Evolutionary conservation across 1,140 invertebrate species (phyloP).

Genomic region (Stegodyphus dumicola): DNA sequence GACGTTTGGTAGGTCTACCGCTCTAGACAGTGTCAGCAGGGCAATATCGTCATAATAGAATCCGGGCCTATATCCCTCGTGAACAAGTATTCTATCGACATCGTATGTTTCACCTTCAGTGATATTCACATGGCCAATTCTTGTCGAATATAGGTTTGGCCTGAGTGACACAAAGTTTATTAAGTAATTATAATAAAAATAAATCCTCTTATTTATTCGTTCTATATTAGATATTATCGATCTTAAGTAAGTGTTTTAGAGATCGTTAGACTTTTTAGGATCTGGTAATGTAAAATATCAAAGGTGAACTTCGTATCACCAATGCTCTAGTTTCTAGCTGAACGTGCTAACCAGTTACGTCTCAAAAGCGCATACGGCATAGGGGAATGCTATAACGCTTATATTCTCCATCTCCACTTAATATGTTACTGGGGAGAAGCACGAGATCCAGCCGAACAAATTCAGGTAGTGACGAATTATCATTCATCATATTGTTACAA

Average conservation of each 20-base stretch:
- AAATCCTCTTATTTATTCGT: neutral
- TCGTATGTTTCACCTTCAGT: neutral
- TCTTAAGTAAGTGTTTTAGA: neutral
- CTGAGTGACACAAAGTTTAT: neutral
- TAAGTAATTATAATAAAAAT: neutral
- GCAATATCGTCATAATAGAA: slow-evolving; percentile 43
- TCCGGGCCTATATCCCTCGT: neutral
- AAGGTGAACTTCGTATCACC: neutral
- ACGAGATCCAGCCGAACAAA: too few species aligned
- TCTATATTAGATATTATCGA: neutral
- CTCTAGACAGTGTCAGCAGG: slow-evolving; percentile 6
- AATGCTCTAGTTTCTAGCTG: neutral
- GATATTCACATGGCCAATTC: slow-evolving; percentile 19
- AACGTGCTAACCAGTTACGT: neutral
- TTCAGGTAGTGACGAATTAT: too few species aligned
- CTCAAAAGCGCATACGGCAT: too few species aligned
- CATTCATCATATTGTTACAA: too few species aligned
- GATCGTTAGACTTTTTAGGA: neutral
- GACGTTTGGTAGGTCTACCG: neutral
- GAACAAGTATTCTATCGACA: neutral
- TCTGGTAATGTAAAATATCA: neutral
- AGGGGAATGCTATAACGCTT: too few species aligned
- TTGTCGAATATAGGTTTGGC: neutral
- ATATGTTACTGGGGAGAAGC: too few species aligned
- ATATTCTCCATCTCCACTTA: too few species aligned